These are phyloP conservation scores for Meteorus colon DNA, from an alignment of 2,888 invertebrate species.

Conservation along the genomic window DNA sequence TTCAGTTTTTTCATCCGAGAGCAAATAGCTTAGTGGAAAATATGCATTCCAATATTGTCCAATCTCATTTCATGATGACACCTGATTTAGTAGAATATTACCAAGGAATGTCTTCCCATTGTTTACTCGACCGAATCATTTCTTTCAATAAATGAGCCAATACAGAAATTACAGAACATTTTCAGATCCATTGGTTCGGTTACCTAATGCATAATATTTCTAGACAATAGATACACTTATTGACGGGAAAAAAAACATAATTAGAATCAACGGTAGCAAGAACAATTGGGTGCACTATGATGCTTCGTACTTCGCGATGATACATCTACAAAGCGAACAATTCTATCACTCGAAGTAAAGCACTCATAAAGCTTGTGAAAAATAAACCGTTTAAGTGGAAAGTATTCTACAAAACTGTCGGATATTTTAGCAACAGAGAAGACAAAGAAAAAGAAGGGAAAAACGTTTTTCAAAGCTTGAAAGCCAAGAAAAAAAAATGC, in stretches of 20 bases:
- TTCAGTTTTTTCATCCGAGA: too few species aligned
- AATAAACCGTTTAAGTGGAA: conserved; percentile 40
- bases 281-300: neutral
- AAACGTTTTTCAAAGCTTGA: conserved; percentile 36
- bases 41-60: too few species aligned
- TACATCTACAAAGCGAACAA: conserved; percentile 25
- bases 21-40: too few species aligned
- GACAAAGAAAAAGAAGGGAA: conserved; percentile 28
- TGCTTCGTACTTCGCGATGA: neutral
- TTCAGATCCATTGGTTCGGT: too few species aligned
- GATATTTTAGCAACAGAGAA: neutral
- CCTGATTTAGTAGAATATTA: too few species aligned
- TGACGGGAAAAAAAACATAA: neutral
- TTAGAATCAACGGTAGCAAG: neutral
- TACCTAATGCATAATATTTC: too few species aligned
- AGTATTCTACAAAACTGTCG: conserved; percentile 28
- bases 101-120: too few species aligned
- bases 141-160: too few species aligned
- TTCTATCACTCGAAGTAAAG: conserved; percentile 31
- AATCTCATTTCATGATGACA: too few species aligned
- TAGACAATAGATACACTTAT: too few species aligned
- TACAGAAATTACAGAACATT: too few species aligned
- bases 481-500: conserved; percentile 29
- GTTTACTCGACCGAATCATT: too few species aligned
- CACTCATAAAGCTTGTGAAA: conserved; percentile 25